Percentiles rank a stretch among this genome's conserved stretches.
phyloP scores from a whole-genome alignment of 2,888 invertebrate genomes.

The Dioctria rufipes region DNA sequence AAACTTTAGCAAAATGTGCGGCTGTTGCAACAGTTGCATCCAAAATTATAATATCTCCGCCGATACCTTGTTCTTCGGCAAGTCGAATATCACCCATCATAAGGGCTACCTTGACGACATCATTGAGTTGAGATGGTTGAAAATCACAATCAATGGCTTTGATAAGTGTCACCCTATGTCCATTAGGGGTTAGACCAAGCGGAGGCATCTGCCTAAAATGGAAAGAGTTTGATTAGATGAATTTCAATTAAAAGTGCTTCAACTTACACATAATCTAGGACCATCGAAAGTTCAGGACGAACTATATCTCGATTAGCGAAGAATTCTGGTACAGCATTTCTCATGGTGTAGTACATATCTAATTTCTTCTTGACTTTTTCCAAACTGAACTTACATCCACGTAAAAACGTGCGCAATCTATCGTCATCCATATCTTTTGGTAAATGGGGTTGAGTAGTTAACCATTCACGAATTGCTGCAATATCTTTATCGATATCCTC shows the following conservation, averaged over 20 bases:
- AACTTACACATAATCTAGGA: constrained; percentile 80
- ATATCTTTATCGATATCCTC: constrained; percentile 77
- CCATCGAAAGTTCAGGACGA: constrained; percentile 80
- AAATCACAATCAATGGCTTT: constrained; percentile 81
- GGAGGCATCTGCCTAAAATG: constrained; percentile 77
- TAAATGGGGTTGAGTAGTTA: constrained; percentile 78
- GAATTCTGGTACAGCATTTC: constrained; percentile 86
- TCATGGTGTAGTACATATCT: constrained; percentile 92
- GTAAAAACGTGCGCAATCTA: constrained; percentile 84
- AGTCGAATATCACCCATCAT: constrained; percentile 90
- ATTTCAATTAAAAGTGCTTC: not conserved
- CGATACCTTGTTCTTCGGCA: constrained; percentile 84
- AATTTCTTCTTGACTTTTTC: constrained; percentile 89
- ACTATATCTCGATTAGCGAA: constrained; percentile 83
- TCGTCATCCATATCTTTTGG: constrained; percentile 82
- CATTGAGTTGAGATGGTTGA: constrained; percentile 80
- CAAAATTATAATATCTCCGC: constrained; percentile 86
- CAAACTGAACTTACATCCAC: constrained; percentile 89
- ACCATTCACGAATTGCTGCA: constrained; percentile 78
- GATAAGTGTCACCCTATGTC: constrained; percentile 83
- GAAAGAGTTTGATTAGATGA: constrained; percentile 62
- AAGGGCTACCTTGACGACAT: constrained; percentile 85
- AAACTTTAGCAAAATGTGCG: constrained; percentile 87
- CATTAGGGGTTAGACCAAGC: constrained; percentile 86
- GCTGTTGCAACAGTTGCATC: constrained; percentile 86